Evolutionary conservation across 2,888 invertebrate genomes (phyloP), one percentile per base, ranked within the genome.

Genomic region (Antheraea assamensis): DNA sequence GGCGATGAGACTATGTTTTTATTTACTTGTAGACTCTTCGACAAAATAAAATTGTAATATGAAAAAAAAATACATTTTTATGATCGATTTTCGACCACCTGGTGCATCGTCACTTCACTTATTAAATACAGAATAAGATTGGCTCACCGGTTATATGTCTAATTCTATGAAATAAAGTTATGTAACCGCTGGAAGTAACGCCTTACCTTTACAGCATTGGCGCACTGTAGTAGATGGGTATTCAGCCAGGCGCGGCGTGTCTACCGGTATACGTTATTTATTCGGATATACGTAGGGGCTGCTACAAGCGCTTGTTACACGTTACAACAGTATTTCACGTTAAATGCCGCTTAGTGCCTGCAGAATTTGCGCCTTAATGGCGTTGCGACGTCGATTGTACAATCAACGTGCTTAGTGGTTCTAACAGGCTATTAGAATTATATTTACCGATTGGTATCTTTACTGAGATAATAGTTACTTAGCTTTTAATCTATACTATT

Each of bases 171-270:
- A 31, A 55, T 30, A 71, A 71, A 30, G 27, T 31, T 49, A n/a
- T 2, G 30, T 47, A 7, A 49, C 66, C 77, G 79, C 79, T 78
- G 7, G 2, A 35, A 79, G 31, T 74, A 35, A 13, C 68, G 71
- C 76, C 77, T 49, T 71, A 78, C 70, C 70, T 70, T 70, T 72
- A 30, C 21, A 47, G 42, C 64, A 47, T 27, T 78, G 76, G 17
- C 42, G 42, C 64, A 47, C 58, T 79, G 75, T 77, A 79, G 79
- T 77, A 83, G 81, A 81, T 81, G 85, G 84, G 81, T 86, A 87
- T 86, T 83, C 80, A 83, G 86, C 84, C 80, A 84, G 82, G 79
- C 85, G 79, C 84, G 82, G 79, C 84, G 79, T 74, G 76, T 78
- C 77, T 76, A 77, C 76, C 66, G 31, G 78, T 78, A 83, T 81